Evolutionary conservation across 1,140 invertebrate genomes (phyloP).

Genomic region (Dolichoris vasculosae): DNA sequence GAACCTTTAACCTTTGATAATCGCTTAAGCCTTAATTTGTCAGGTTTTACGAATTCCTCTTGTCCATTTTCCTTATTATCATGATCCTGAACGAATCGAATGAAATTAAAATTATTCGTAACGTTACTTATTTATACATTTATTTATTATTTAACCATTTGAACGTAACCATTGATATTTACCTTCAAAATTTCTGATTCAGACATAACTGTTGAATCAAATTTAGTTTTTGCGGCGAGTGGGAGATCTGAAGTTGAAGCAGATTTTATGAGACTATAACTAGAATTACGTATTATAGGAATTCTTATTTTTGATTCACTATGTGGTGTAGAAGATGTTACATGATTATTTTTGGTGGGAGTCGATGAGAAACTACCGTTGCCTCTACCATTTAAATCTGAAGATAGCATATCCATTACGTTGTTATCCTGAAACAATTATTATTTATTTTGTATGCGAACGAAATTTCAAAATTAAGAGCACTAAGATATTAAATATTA

Average conservation of each 20-base stretch:
- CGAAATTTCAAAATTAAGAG: not conserved
- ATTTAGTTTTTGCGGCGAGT: slow-evolving; percentile 48
- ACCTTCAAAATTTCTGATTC: slow-evolving; percentile 56
- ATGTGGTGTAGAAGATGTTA: slow-evolving; percentile 54
- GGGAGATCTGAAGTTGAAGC: slow-evolving; percentile 60
- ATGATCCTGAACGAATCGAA: slow-evolving; percentile 50
- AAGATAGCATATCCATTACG: slow-evolving; percentile 37
- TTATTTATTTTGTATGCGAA: not conserved
- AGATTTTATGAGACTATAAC: slow-evolving; percentile 54
- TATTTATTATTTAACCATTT: not conserved
- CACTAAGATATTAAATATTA: slow-evolving; percentile 52
- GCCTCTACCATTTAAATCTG: slow-evolving; percentile 19
- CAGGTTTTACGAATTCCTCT: slow-evolving; percentile 57
- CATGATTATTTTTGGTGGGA: slow-evolving; percentile 45
- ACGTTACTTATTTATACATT: not conserved
- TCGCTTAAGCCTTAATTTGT: slow-evolving; percentile 56
- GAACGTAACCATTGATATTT: not conserved
- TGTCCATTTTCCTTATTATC: slow-evolving; percentile 64
- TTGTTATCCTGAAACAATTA: slow-evolving; percentile 44
- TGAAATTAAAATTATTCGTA: not conserved
- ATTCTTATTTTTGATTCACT: slow-evolving; percentile 45
- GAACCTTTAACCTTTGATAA: slow-evolving; percentile 54
- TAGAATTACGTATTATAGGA: slow-evolving; percentile 34
- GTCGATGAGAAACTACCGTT: slow-evolving; percentile 20
- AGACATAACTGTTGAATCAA: slow-evolving; percentile 56